Percentiles rank a stretch among this genome's conserved stretches.
These are phyloP conservation scores for Rhagonycha fulva DNA, from an alignment of 2,888 invertebrate species.

Conservation along the genomic window DNA sequence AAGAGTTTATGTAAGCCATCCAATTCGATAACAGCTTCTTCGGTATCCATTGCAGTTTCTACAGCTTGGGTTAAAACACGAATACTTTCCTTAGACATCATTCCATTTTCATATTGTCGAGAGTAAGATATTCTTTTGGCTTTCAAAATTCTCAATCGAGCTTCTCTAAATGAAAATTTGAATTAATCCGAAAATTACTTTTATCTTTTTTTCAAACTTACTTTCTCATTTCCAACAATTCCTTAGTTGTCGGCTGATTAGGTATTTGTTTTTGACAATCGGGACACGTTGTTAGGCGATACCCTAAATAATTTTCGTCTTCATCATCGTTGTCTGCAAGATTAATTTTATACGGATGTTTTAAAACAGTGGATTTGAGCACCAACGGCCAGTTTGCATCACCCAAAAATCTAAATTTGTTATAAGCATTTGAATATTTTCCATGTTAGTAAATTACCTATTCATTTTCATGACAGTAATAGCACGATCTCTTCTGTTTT, in stretches of 20 bases:
- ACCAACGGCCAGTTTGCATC: constrained; percentile 68
- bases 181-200: neutral
- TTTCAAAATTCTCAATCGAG: constrained; percentile 63
- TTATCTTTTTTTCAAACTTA: constrained; percentile 24
- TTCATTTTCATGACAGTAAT: constrained; percentile 65
- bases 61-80: constrained; percentile 60
- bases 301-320: constrained; percentile 54
- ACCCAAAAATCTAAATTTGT: constrained; percentile 56
- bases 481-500: constrained; percentile 57
- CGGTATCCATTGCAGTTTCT: constrained; percentile 58
- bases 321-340: constrained; percentile 54
- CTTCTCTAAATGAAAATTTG: constrained; percentile 54
- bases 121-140: constrained; percentile 67
- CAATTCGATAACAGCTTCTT: constrained; percentile 54
- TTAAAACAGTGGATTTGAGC: constrained; percentile 59
- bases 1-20: constrained; percentile 52
- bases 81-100: constrained; percentile 64
- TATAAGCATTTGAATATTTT: neutral
- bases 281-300: constrained; percentile 60
- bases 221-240: constrained; percentile 51
- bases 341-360: constrained; percentile 63
- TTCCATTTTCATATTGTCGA: constrained; percentile 67
- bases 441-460: constrained; percentile 46
- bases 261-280: constrained; percentile 62
- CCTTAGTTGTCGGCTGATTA: constrained; percentile 62